These are phyloP conservation scores for Hyposoter dolosus DNA, from an alignment of 2,888 invertebrate species.

Conservation along the genomic window DNA sequence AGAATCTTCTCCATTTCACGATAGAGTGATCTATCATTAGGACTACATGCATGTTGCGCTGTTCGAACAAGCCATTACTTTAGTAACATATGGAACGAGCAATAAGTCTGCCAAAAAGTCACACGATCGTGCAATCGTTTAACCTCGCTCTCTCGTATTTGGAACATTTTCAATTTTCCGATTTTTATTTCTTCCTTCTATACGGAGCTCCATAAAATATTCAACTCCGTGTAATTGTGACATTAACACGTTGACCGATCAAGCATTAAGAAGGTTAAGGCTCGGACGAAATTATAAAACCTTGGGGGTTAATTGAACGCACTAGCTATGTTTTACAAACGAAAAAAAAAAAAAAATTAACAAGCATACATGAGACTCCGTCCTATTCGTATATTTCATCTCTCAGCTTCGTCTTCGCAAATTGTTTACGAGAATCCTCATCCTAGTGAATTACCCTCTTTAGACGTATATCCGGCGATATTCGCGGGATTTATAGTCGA, in stretches of 20 bases:
- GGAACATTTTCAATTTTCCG: not conserved
- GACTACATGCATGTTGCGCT: slow-evolving; percentile 30
- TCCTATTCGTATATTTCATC: slow-evolving; percentile 60
- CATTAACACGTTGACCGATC: slow-evolving; percentile 43
- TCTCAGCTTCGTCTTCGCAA: slow-evolving; percentile 58
- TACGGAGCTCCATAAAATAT: slow-evolving; percentile 34
- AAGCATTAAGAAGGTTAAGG: slow-evolving; percentile 20
- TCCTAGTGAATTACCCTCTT: slow-evolving; percentile 64
- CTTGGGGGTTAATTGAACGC: slow-evolving; percentile 51
- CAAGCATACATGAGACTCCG: slow-evolving; percentile 28
- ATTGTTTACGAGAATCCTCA: slow-evolving; percentile 66
- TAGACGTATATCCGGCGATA: slow-evolving; percentile 68
- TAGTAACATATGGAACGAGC: slow-evolving; percentile 34
- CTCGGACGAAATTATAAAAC: slow-evolving; percentile 3
- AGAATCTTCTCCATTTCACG: slow-evolving; percentile 37
- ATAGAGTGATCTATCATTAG: slow-evolving; percentile 51
- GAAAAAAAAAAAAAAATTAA: slow-evolving; percentile 19
- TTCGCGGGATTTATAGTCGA: slow-evolving; percentile 67
- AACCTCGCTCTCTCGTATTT: slow-evolving; percentile 3
- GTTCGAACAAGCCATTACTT: slow-evolving; percentile 61
- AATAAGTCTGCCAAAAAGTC: slow-evolving; percentile 42
- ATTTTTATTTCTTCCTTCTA: not conserved
- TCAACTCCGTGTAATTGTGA: slow-evolving; percentile 51
- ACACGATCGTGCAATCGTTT: slow-evolving; percentile 24
- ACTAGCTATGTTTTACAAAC: slow-evolving; percentile 13